Evolutionary conservation across 2,797 vertebrate species (phyloP), one percentile per base, ranked within the genome.

Genomic region (Merluccius polli): DNA sequence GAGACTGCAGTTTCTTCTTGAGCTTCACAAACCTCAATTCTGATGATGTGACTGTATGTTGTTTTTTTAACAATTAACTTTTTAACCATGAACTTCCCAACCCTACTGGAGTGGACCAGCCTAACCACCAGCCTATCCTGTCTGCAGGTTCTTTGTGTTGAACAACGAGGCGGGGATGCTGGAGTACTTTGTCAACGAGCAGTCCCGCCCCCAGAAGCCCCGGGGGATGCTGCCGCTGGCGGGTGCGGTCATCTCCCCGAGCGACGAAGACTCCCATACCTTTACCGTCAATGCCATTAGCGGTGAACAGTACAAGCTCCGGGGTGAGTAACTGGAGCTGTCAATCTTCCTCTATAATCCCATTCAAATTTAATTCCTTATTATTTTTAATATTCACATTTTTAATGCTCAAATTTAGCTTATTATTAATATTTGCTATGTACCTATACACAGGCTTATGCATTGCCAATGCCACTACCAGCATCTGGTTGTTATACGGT

Each of bases 151-250:
- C 92, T 99, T 99, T 89, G 97, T 99, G 76, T 90, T 99, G 78
- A 99, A 99, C 90, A 98, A 99, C 30, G 98, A 99, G 78, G 95
- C 95, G 12, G 98, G 98, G 72, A 78, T 98, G 29, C 84, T 99
- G 91, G 98, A 99, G 89, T 99, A 99, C 86, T 99, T 99, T 85
- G 97, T 99, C 80, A 99, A 96, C 33, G 98, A 99, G 86, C 98
- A 99, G 90, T 98, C 94, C 0, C 93, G 95, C 76, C 92, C 94
- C 18, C 96, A 98, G 82, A 99, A 99, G 89, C 96, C 98, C 48
- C 93, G 98, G 7, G 98, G 98, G 11, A 98, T 95, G 59, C 92
- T 99, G 32, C 96, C 97, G 30, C 92, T 99, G 78, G 97, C 96
- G 0, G 98, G 98, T 16, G 98, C 98, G 0, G 97, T 99, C 75